Base-by-base conservation (phyloP, 2,797 vertebrate genomes). In the Triplophysa bombifrons region DNA sequence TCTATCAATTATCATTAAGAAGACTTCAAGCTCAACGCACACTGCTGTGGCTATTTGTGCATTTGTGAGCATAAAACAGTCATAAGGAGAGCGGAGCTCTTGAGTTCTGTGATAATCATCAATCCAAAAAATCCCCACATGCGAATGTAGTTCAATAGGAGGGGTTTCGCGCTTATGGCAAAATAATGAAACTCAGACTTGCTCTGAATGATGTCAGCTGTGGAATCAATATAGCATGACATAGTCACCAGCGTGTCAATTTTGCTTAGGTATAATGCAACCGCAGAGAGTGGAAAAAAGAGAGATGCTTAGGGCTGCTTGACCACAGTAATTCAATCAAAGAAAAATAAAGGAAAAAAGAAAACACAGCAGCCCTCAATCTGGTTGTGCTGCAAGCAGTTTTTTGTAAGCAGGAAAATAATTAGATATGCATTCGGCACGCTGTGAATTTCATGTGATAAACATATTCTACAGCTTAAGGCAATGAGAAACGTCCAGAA, bases 391-490 rank as follows among this genome's bases (percentile, higher is more conserved):
- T 75, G 65, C 16, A 11, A 74, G 72, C 27, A 6, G 20, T 27
- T 46, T 65, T 50, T 74, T 70, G 60, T 41, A 41, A 14, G 46
- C 22, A 61, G n/a, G 41, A 70, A 67, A 51, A 56, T 81, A 81
- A 82, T 67, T 51, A 80, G 81, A 84, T 58, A 51, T 72, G 76
- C 81, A 65, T 80, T 58, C 46, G 58, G 80, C 80, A 73, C 44
- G 48, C 72, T 72, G 66, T 64, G 76, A 56, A 76, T 76, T 81
- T 76, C 79, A 72, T 73, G 64, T 63, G 70, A 82, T 85, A 81
- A 82, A 50, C 27, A 48, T 72, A 3, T 58, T 76, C 41, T 64
- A 19, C 51, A n/a, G 51, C 61, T 75, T 53, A 72, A 64, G 34
- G n/a, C 76, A 63, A 72, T 46, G 41, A 41, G 22, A 80, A 83